phyloP scores from a whole-genome alignment of 2,888 invertebrate species.

The Cataglyphis rosenhaueri region DNA sequence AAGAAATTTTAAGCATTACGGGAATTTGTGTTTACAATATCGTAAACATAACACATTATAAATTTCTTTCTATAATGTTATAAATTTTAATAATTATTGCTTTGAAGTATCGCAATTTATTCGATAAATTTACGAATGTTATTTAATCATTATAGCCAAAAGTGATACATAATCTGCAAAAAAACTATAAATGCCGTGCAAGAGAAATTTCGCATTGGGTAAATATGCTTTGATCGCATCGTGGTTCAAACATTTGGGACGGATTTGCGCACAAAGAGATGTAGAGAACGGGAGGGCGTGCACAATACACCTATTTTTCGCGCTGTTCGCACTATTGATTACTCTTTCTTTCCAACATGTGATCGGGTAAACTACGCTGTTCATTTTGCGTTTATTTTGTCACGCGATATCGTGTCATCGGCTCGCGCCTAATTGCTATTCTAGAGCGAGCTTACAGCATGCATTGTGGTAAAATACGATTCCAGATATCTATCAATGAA shows the following conservation, averaged over 20 bases:
- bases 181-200: conserved; percentile 32
- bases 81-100: conserved; percentile 25
- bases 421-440: conserved; percentile 55
- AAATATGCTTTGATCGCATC: conserved; percentile 40
- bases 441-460: conserved; percentile 34
- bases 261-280: conserved; percentile 34
- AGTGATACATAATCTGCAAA: not conserved
- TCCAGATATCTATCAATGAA: not conserved
- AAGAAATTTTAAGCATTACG: not conserved
- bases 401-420: conserved; percentile 64
- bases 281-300: not conserved
- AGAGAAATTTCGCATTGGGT: conserved; percentile 10
- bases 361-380: conserved; percentile 36
- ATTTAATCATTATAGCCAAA: conserved; percentile 19
- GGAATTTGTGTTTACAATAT: not conserved
- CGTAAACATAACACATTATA: not conserved
- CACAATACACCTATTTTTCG: conserved; percentile 29
- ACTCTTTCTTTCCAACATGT: conserved; percentile 40
- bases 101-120: conserved; percentile 15
- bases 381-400: conserved; percentile 59
- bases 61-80: not conserved
- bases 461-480: not conserved
- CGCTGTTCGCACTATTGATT: conserved; percentile 58
- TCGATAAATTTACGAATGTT: not conserved
- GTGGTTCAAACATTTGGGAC: conserved; percentile 43